A percentile compares a stretch with the other conserved stretches of the same genome.
Conservation (phyloP, 2,888 invertebrate genomes). For the Conus canariensis region DNA sequence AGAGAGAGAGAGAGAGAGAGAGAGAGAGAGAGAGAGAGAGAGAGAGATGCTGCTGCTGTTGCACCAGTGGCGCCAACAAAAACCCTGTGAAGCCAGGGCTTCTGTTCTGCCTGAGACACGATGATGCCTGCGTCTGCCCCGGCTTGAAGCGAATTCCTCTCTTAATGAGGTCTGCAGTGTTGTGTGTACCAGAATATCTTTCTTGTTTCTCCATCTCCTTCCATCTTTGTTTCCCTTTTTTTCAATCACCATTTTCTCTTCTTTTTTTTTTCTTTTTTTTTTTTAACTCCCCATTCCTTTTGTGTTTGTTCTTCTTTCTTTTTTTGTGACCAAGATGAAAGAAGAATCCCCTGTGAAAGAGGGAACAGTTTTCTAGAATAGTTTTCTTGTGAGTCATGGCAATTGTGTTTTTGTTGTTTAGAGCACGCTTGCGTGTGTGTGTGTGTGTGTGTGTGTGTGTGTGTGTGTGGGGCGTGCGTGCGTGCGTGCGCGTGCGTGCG, state of each 20-base stretch:
- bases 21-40: slow-evolving; percentile 6
- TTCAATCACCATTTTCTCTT: background rate
- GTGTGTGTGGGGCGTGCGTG: background rate
- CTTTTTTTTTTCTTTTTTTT: background rate
- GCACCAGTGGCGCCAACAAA: no score
- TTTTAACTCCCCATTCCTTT: background rate
- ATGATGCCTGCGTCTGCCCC: no score
- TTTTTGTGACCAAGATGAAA: no score
- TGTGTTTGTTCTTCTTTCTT: background rate
- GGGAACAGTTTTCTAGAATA: background rate
- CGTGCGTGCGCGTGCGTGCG: no score
- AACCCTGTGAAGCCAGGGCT: no score
- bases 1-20: background rate
- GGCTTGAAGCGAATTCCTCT: background rate
- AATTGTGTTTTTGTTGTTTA: background rate
- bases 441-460: slow-evolving; percentile 2
- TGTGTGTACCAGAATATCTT: background rate
- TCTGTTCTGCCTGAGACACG: no score
- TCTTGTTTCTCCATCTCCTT: background rate
- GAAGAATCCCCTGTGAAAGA: no score
- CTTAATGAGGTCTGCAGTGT: slow-evolving; percentile 10
- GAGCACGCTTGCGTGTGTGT: background rate
- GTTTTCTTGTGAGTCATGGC: background rate
- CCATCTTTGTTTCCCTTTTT: background rate
- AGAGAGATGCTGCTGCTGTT: no score